Evolutionary conservation across 2,888 invertebrate genomes (phyloP).

Genomic region (Antheraea yamamai): DNA sequence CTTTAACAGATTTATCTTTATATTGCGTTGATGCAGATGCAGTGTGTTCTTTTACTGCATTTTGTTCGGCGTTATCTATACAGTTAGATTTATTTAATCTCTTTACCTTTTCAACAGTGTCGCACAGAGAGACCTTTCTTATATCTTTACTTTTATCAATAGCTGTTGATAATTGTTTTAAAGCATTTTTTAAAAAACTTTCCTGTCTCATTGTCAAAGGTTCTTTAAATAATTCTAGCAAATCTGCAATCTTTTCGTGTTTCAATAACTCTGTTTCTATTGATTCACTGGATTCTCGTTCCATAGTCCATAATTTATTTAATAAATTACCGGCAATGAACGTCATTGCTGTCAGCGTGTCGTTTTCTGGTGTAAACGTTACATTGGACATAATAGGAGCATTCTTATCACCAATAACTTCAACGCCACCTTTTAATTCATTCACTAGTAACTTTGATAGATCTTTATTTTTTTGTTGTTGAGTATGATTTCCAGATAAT

Average conservation of each 20-base stretch:
- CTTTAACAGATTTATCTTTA: conserved; percentile 24
- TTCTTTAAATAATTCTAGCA: conserved; percentile 70
- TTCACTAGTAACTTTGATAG: conserved; percentile 69
- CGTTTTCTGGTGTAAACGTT: conserved; percentile 73
- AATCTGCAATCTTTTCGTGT: conserved; percentile 65
- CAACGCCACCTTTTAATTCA: conserved; percentile 61
- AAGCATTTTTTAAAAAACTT: conserved; percentile 61
- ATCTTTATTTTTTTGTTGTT: conserved; percentile 55
- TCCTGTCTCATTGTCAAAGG: conserved; percentile 70
- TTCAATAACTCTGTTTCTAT: conserved; percentile 61
- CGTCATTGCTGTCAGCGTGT: conserved; percentile 71
- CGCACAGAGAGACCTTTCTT: conserved; percentile 60
- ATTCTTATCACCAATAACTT: conserved; percentile 60
- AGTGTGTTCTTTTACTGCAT: conserved; percentile 19
- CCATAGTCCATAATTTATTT: conserved; percentile 73
- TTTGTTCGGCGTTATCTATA: conserved; percentile 12
- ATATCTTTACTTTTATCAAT: conserved; percentile 53
- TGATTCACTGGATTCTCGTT: conserved; percentile 57
- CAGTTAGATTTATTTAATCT: conserved; percentile 26
- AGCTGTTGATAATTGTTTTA: conserved; percentile 61
- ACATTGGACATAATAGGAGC: conserved; percentile 65
- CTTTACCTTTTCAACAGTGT: conserved; percentile 47
- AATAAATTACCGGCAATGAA: conserved; percentile 73
- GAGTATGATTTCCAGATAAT: conserved; percentile 54
- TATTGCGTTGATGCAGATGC: conserved; percentile 25